Percentiles rank a stretch among this genome's conserved stretches.
Evolutionary conservation across 2,888 invertebrate species (phyloP).

Genomic region (Brachynemurus nebulosus): DNA sequence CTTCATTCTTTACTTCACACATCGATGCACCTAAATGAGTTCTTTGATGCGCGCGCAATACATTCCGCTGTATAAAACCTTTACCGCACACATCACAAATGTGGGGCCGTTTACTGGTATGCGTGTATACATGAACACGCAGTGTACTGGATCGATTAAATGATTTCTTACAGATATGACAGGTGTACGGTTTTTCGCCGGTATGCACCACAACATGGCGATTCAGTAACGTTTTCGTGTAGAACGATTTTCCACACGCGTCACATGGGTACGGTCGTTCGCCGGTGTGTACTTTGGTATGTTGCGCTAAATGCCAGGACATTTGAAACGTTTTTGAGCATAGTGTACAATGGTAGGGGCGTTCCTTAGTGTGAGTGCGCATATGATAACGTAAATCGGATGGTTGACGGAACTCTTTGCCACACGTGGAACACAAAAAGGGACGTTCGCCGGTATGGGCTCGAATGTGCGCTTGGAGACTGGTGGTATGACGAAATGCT

Average conservation of each 20-base stretch:
- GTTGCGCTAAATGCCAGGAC: background rate
- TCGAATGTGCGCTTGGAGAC: background rate
- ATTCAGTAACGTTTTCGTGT: background rate
- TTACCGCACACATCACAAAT: background rate
- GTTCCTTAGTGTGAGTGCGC: background rate
- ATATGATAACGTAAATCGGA: background rate
- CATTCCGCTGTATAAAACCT: background rate
- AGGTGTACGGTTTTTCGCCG: background rate
- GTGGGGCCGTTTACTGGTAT: background rate
- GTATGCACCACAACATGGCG: background rate
- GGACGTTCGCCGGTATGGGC: background rate
- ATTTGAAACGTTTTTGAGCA: background rate
- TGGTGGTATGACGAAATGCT: background rate
- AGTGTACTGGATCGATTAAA: background rate
- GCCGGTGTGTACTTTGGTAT: background rate
- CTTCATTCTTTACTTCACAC: too few relatives aligned
- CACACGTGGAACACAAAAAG: background rate
- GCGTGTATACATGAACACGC: background rate
- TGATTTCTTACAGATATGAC: slow-evolving; percentile 3
- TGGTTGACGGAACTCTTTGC: background rate
- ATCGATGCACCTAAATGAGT: too few relatives aligned
- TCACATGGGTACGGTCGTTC: background rate
- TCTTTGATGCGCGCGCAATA: background rate
- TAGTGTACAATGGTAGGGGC: background rate
- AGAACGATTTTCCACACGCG: background rate